Conservation (phyloP, 1,140 invertebrate genomes). For the Drosophila pseudoananassae region DNA sequence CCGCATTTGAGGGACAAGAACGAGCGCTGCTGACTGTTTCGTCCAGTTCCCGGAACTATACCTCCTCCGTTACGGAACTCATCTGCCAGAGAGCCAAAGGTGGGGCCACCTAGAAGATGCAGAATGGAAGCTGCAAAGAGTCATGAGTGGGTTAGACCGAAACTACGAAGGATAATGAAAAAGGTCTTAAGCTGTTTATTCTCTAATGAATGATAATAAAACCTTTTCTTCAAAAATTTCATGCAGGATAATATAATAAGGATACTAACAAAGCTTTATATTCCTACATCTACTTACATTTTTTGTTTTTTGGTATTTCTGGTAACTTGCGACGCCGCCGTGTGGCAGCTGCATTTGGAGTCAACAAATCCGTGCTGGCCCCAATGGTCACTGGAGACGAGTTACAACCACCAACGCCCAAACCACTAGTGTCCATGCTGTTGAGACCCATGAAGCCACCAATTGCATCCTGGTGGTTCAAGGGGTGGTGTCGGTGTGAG, state of each 20-base stretch:
- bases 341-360: conserved; percentile 65
- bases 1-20: conserved; percentile 91
- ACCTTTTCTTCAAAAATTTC: neutral
- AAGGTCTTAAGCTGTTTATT: neutral
- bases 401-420: conserved; percentile 23
- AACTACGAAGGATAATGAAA: conserved; percentile 47
- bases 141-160: conserved; percentile 64
- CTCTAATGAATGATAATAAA: neutral
- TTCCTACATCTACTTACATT: conserved; percentile 86
- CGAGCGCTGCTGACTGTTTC: conserved; percentile 85
- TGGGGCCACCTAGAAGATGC: conserved; percentile 78
- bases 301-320: conserved; percentile 94
- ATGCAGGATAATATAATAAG: conserved; percentile 9
- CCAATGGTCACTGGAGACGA: conserved; percentile 51
- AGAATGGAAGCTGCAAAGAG: conserved; percentile 84
- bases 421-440: conserved; percentile 37
- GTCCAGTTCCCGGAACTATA: conserved; percentile 14
- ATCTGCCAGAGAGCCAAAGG: conserved; percentile 87
- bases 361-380: conserved; percentile 58
- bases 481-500: conserved; percentile 77
- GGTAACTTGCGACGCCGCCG: conserved; percentile 91
- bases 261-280: neutral
- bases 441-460: conserved; percentile 67
- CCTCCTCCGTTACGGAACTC: conserved; percentile 85
- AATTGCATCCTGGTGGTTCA: conserved; percentile 80